These are phyloP conservation scores for Galleria mellonella DNA, from an alignment of 1,140 invertebrate species.

Conservation along the genomic window DNA sequence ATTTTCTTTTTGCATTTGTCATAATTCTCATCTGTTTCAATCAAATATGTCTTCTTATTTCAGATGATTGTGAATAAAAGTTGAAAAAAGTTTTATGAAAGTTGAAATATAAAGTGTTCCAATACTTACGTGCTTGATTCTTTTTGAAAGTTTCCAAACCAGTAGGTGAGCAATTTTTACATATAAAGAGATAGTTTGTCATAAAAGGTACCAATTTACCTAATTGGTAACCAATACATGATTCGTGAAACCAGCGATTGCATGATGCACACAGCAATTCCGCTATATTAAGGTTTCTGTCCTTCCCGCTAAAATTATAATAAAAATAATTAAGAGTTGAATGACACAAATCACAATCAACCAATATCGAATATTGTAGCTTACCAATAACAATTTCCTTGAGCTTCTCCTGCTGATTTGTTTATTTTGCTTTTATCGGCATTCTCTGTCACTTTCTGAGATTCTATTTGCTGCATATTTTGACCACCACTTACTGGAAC, in stretches of 20 bases:
- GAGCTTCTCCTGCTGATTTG: slow-evolving; percentile 41
- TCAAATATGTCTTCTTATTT: no score
- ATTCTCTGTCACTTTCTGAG: slow-evolving; percentile 53
- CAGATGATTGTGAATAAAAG: no score
- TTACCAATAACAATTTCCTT: slow-evolving; percentile 60
- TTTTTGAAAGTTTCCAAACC: slow-evolving; percentile 92
- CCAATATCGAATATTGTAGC: slow-evolving; percentile 1
- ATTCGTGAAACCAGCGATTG: slow-evolving; percentile 93
- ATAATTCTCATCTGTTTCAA: no score
- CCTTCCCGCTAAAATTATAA: slow-evolving; percentile 85
- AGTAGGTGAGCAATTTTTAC: slow-evolving; percentile 96
- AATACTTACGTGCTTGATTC: slow-evolving; percentile 89
- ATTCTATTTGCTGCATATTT: slow-evolving; percentile 41
- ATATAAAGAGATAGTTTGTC: slow-evolving; percentile 96
- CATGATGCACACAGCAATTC: slow-evolving; percentile 94
- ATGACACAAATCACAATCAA: not conserved
- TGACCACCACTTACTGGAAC: slow-evolving; percentile 17
- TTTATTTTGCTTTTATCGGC: slow-evolving; percentile 46
- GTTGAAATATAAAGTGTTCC: no score
- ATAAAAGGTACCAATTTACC: slow-evolving; percentile 96
- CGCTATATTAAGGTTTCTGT: slow-evolving; percentile 91
- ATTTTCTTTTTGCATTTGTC: no score
- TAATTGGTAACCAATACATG: slow-evolving; percentile 92
- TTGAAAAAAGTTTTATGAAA: no score
- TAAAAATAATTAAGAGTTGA: slow-evolving; percentile 1